A percentile compares a stretch with the other conserved stretches of the same genome.
These are phyloP conservation scores for Argopecten irradians DNA, from an alignment of 1,140 invertebrate genomes.

Conservation along the genomic window DNA sequence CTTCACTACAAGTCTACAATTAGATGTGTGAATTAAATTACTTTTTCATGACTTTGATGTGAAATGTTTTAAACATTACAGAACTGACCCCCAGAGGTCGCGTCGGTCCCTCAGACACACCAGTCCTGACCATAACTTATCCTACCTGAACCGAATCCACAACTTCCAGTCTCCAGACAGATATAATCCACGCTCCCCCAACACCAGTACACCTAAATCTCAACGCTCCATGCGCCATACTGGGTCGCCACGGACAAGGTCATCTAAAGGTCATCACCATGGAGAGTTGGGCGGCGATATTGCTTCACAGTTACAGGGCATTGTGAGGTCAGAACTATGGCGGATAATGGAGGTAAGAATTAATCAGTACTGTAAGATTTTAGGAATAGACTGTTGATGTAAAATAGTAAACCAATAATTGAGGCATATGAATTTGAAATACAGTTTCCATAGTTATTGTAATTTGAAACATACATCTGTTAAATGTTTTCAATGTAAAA, in stretches of 20 bases:
- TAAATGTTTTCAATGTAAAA: no score
- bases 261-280: not conserved
- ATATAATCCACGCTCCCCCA: not conserved
- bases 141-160: constrained; percentile 13
- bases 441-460: no score
- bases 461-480: no score
- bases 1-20: no score
- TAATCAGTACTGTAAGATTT: not conserved
- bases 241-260: not conserved
- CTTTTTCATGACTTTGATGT: not conserved
- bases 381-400: no score
- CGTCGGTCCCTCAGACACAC: not conserved
- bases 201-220: constrained; percentile 28
- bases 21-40: not conserved
- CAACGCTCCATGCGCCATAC: not conserved
- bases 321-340: constrained; percentile 69
- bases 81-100: not conserved
- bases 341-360: constrained; percentile 70
- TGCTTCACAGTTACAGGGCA: constrained; percentile 66
- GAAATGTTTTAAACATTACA: not conserved
- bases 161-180: constrained; percentile 13
- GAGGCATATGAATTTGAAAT: no score
- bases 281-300: constrained; percentile 50
- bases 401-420: no score
- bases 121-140: not conserved